These are phyloP conservation scores for Trematomus bernacchii DNA, from an alignment of 2,797 vertebrate species.

Conservation along the genomic window DNA sequence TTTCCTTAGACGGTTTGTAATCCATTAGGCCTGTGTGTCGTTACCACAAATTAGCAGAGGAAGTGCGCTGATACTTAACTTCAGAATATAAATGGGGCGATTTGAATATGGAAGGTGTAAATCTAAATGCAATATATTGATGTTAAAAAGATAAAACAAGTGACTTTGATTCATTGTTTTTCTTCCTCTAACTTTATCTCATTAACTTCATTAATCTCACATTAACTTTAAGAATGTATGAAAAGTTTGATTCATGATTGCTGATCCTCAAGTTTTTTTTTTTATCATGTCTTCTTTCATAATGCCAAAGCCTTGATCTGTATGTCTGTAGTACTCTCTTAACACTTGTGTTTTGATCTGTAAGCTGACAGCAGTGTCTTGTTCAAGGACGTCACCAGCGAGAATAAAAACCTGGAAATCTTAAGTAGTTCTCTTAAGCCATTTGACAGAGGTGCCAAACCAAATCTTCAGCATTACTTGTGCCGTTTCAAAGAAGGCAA, in stretches of 20 bases:
- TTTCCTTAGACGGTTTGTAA: conserved; percentile 27
- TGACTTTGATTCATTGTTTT: conserved; percentile 1
- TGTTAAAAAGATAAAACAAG: neutral
- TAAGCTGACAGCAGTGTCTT: conserved; percentile 46
- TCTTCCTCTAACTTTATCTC: neutral
- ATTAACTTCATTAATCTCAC: neutral
- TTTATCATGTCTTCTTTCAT: conserved; percentile 10
- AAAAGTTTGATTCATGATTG: neutral
- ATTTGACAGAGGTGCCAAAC: conserved; percentile 56
- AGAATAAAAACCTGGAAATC: conserved; percentile 59
- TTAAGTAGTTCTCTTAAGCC: conserved; percentile 49
- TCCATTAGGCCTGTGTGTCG: conserved; percentile 32
- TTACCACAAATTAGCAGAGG: conserved; percentile 15
- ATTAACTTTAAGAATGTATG: neutral
- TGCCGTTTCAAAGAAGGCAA: conserved; percentile 49
- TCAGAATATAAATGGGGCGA: neutral
- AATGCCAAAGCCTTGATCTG: conserved; percentile 49
- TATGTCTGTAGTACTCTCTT: conserved; percentile 41
- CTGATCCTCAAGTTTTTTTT: neutral
- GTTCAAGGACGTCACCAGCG: conserved; percentile 55
- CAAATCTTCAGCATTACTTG: conserved; percentile 58
- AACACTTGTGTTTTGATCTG: conserved; percentile 58
- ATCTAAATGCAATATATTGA: neutral
- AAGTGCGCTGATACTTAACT: neutral
- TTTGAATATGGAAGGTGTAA: neutral